Base-by-base conservation (phyloP, 2,113 vertebrate genomes). In the Candoia aspera region DNA sequence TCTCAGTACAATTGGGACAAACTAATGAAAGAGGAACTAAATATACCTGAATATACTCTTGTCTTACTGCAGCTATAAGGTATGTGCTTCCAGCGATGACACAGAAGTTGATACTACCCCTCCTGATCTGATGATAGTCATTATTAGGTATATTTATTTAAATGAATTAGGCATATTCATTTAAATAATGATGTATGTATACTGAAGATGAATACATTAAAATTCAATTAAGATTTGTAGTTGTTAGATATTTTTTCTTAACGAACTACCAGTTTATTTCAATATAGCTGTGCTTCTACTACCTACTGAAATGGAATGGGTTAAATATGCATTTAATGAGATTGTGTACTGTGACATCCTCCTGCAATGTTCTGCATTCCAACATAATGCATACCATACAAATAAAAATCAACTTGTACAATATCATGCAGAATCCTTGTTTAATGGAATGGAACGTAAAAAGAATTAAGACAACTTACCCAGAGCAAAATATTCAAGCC, bases 401-500 rank as follows among this genome's bases (percentile, higher is more conserved):
- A 93, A 85, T 33, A 13, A 91, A 91, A 96, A 95, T 93, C 95
- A 92, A 85, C 24, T 92, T 19, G 64, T 60, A 86, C 91, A 57
- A 93, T 26, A 42, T 96, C 96, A 95, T 96, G 96, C 97, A 96
- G 89, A 89, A 91, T 15, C 93, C 62, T 90, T 8, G 42, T 94
- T 68, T 89, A 93, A 68, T 88, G 90, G 84, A 13, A 53, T 95
- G 90, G 94, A 33, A 94, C 92, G 94, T 73, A 95, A 89, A 94
- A 94, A 96, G 94, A 96, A 95, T 95, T 96, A 95, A 95, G 94
- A 95, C 33, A 94, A 97, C 97, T 97, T 97, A 97, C 96, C 96
- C 94, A 97, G 95, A 96, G 97, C 96, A 97, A 97, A 97, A 96
- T 97, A 97, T 91, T 97, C 97, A 96, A 97, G 96, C 97, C 97